Percentiles rank a stretch among this genome's conserved stretches.
Evolutionary conservation across 2,797 vertebrate species (phyloP).

Genomic region (Danio jaintianensis): DNA sequence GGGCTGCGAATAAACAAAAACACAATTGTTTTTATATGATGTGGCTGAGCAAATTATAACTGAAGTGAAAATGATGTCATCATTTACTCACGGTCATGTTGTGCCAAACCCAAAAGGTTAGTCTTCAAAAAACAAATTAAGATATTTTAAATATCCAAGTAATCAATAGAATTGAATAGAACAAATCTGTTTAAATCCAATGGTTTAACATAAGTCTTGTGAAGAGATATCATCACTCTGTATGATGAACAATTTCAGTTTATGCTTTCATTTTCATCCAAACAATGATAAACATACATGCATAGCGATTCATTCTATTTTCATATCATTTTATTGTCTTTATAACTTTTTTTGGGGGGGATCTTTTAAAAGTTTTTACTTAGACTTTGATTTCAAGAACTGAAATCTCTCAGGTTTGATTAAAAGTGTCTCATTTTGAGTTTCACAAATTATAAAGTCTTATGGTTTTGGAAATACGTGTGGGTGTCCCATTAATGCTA

Average conservation of each 20-base stretch:
- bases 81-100: not conserved
- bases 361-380: too few relatives aligned
- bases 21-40: not conserved
- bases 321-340: not conserved
- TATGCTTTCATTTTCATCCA: not conserved
- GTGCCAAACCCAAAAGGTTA: not conserved
- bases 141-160: not conserved
- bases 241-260: not conserved
- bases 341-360: too few relatives aligned
- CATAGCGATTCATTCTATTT: too few relatives aligned
- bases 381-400: too few relatives aligned
- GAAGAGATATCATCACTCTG: not conserved
- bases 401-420: too few relatives aligned
- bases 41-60: not conserved
- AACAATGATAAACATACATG: not conserved
- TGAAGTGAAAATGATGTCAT: not conserved
- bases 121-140: not conserved
- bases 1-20: not conserved
- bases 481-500: not conserved
- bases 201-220: too few relatives aligned
- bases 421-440: too few relatives aligned
- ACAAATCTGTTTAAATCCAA: too few relatives aligned
- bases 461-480: not conserved
- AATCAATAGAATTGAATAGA: too few relatives aligned
- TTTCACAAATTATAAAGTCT: not conserved